Evolutionary conservation across 92 coral and sea anemone species (phyloP).

Genomic region (Zoanthus solanderi): DNA sequence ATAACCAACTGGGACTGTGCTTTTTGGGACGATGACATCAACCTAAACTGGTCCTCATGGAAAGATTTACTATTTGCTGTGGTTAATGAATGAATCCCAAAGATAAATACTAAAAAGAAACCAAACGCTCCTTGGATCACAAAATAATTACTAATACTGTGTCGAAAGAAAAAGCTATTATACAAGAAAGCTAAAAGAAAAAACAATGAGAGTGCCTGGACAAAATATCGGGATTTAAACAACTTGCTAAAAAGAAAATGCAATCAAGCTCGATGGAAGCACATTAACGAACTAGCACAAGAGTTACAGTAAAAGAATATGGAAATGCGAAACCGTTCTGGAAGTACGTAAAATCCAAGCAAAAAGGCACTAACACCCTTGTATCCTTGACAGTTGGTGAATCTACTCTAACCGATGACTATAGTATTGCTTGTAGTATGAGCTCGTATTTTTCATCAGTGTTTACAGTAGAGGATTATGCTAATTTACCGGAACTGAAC

Average conservation of each 20-base stretch:
- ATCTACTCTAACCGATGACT: too few species aligned
- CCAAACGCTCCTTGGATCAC: constrained; percentile 65
- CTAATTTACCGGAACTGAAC: too few species aligned
- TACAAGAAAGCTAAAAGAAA: constrained; percentile 34
- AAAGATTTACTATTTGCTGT: constrained; percentile 57
- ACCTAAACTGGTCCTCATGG: constrained; percentile 58
- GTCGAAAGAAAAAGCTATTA: constrained; percentile 56
- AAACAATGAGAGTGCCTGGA: constrained; percentile 9
- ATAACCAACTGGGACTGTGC: constrained; percentile 51
- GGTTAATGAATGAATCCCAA: constrained; percentile 63
- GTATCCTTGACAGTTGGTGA: too few species aligned
- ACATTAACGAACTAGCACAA: constrained; percentile 23
- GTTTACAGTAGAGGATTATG: too few species aligned
- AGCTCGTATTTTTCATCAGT: too few species aligned
- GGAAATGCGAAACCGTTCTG: constrained; percentile 38
- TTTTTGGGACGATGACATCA: constrained; percentile 36
- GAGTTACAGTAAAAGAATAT: constrained; percentile 6
- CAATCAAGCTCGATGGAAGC: background rate
- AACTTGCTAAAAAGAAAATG: constrained; percentile 44
- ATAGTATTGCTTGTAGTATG: too few species aligned
- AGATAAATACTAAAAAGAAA: constrained; percentile 45
- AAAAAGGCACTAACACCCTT: too few species aligned
- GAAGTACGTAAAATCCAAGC: background rate
- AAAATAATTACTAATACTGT: constrained; percentile 46
- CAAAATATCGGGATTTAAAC: constrained; percentile 34